Evolutionary conservation across 2,113 vertebrate species (phyloP), one percentile per base, ranked within the genome.

Genomic region (Oriolus oriolus): DNA sequence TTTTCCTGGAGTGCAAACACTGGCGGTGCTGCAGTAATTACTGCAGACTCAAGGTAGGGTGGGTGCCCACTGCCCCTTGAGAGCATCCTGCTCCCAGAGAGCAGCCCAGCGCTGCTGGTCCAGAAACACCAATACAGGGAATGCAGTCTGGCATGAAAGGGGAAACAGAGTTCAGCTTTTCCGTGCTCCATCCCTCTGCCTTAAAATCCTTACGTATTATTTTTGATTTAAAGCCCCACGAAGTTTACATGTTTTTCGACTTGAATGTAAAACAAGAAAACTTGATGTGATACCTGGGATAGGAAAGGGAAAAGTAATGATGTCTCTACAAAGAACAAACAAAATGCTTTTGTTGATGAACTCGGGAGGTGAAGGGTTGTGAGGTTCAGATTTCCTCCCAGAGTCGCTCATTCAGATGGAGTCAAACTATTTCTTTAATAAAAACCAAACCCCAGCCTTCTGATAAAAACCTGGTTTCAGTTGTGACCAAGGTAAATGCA

Each of bases 11-110:
- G 3, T 27, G 35, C 17, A 39, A 45, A 12, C 0, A 13, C 8
- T 7, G 44, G 8, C 4, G 1, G 11, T 6, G 1, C 4, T 17
- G 30, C 1, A 7, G 12, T 7, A 47, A 35, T 13, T 39, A 8
- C 37, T 41, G 41, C 47, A 41, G 68, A 30, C 5, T 27, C 1
- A 5, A 23, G 6, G 5, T 2, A 4, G 45, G 35, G 33, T 4
- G 3, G 3, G 7, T 27, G 26, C 10, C 4, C 10, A 8, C 28
- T 13, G 10, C 22, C 26, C 49, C 57, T 69, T 45, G 63, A 6
- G 10, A 39, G 57, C 41, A 39, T 3, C n/a, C 63, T 33, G 3
- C 41, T 14, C 64, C 9, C 14, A 8, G 33, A 50, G 9, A 33
- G 31, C 47, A 37, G 93, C 47, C 61, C 26, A 26, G 65, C 2